phyloP scores from a whole-genome alignment of 2,888 invertebrate genomes.

The Epistrophe grossulariae region DNA sequence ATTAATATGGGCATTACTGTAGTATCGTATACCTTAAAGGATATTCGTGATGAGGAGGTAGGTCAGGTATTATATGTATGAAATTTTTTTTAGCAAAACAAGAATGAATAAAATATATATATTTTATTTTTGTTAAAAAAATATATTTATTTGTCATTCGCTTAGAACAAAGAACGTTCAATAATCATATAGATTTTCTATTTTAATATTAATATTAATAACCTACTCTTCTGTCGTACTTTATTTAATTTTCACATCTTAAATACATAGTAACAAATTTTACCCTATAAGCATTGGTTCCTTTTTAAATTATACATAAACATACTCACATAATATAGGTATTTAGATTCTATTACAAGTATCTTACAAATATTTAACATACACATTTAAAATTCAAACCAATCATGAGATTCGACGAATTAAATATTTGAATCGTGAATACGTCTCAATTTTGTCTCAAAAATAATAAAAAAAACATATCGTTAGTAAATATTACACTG shows the following conservation, averaged over 20 bases:
- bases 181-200: neutral
- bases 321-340: neutral
- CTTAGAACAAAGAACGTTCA: slow-evolving; percentile 10
- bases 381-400: neutral
- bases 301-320: slow-evolving; percentile 10
- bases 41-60: slow-evolving; percentile 97
- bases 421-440: neutral
- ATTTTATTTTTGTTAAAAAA: neutral
- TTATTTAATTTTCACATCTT: slow-evolving; percentile 19
- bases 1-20: slow-evolving; percentile 99
- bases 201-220: slow-evolving; percentile 24
- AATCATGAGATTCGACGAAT: neutral
- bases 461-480: neutral
- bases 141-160: slow-evolving; percentile 2
- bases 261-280: neutral
- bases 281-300: slow-evolving; percentile 38
- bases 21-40: slow-evolving; percentile 96
- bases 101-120: too few species aligned
- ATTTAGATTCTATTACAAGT: neutral
- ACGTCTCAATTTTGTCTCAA: neutral
- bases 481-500: too few species aligned
- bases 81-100: too few species aligned
- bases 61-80: slow-evolving; percentile 76
- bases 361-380: neutral
- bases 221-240: slow-evolving; percentile 4